phyloP scores from a whole-genome alignment of 2,113 vertebrate species.

The Carassius carassius region DNA sequence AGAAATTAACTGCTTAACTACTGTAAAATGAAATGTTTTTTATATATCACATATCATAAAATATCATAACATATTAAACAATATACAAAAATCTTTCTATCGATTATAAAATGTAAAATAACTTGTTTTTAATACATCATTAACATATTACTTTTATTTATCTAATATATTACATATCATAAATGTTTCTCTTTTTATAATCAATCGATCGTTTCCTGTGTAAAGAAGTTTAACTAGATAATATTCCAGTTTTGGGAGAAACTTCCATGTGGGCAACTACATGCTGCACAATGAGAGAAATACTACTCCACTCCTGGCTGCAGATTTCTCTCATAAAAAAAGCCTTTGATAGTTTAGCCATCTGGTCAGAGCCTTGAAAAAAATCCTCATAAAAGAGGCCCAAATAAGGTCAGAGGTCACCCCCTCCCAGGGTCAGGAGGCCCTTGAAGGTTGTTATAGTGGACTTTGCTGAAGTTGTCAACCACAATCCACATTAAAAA shows the following conservation, averaged over 20 bases:
- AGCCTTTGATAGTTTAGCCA: conserved; percentile 98
- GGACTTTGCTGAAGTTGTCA: conserved; percentile 92
- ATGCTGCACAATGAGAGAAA: conserved; percentile 83
- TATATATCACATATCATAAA: too few species aligned
- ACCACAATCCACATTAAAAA: conserved; percentile 89
- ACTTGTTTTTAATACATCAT: too few species aligned
- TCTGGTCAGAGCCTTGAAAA: conserved; percentile 88
- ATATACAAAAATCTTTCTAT: too few species aligned
- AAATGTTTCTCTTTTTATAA: background rate
- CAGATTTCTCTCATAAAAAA: conserved; percentile 98
- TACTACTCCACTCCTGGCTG: conserved; percentile 83
- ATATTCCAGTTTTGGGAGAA: conserved; percentile 35
- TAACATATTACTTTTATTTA: too few species aligned
- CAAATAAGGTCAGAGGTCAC: conserved; percentile 92
- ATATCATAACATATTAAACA: too few species aligned
- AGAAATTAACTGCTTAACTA: too few species aligned
- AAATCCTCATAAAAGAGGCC: conserved; percentile 94
- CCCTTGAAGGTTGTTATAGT: conserved; percentile 82
- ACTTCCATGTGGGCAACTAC: conserved; percentile 57
- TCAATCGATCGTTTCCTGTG: background rate
- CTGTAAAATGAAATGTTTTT: too few species aligned
- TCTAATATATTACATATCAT: too few species aligned
- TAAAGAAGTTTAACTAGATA: background rate
- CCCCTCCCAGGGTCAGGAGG: conserved; percentile 91
- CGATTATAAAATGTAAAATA: too few species aligned